Evolutionary conservation across 2,888 invertebrate species (phyloP).

Genomic region (Nomada ferruginata): DNA sequence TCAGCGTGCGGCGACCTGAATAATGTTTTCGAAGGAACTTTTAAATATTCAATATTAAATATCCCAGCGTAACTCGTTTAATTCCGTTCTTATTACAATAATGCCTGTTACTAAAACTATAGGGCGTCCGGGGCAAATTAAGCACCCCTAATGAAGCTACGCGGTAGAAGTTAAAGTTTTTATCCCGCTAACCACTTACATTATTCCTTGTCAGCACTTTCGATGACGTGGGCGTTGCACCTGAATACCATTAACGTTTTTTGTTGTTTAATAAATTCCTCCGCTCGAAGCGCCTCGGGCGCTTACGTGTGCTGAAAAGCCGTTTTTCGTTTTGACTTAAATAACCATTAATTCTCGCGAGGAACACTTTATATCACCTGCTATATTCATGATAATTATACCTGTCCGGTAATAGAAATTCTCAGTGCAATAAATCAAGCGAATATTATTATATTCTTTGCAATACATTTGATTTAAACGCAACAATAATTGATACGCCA

Average conservation of each 20-base stretch:
- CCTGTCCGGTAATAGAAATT: background rate
- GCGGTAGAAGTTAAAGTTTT: background rate
- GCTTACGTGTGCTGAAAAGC: conserved; percentile 2
- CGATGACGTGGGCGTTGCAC: conserved; percentile 25
- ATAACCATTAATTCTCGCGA: conserved; percentile 20
- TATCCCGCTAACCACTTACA: conserved; percentile 2
- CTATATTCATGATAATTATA: conserved; percentile 28
- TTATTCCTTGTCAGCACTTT: conserved; percentile 25
- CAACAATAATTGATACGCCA: too few species aligned
- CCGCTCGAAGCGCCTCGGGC: background rate
- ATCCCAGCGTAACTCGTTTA: too few species aligned
- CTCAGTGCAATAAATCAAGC: too few species aligned
- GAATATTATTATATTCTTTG: too few species aligned
- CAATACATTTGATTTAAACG: too few species aligned
- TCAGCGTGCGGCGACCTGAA: too few species aligned
- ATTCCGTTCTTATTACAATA: too few species aligned
- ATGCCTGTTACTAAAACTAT: too few species aligned
- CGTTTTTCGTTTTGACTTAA: conserved; percentile 14
- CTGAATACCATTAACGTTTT: conserved; percentile 34
- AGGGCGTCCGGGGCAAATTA: background rate
- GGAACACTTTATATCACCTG: conserved; percentile 7
- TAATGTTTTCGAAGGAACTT: too few species aligned
- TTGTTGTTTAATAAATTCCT: conserved; percentile 38
- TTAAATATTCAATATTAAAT: too few species aligned
- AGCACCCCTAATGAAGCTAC: background rate